Conservation (phyloP, 2,113 vertebrate species). For the Rhadina sibilatrix region DNA sequence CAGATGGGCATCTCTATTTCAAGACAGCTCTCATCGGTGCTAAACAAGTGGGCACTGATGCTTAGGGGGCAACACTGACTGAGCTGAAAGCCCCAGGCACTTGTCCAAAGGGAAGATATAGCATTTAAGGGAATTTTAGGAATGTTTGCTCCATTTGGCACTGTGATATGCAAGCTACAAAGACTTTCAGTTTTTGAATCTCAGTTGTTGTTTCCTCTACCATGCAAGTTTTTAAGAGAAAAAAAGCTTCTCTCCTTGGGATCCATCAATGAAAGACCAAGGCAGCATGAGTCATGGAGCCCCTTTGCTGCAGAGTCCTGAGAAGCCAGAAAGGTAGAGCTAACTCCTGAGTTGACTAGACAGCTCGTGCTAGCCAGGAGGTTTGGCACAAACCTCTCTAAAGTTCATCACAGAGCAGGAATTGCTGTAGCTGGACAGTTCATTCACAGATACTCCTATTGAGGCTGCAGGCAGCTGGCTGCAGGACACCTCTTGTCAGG, state of each 20-base stretch:
- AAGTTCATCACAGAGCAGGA: conserved; percentile 20
- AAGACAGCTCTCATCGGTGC: background rate
- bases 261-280: background rate
- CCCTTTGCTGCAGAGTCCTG: background rate
- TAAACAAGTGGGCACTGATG: background rate
- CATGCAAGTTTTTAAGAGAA: background rate
- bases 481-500: conserved; percentile 23
- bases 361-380: background rate
- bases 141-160: background rate
- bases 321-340: background rate
- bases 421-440: background rate
- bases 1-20: background rate
- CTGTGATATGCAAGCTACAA: background rate
- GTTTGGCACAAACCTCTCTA: background rate
- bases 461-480: conserved; percentile 17
- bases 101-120: background rate
- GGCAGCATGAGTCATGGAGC: background rate
- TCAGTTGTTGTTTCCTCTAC: background rate
- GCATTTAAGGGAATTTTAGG: background rate
- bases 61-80: background rate
- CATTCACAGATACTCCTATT: background rate
- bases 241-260: background rate
- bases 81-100: background rate
- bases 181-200: background rate
- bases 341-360: background rate